Percentiles rank a stretch among this genome's conserved stretches.
Evolutionary conservation across 1,140 invertebrate species (phyloP).

Genomic region (Eriosoma lanigerum): DNA sequence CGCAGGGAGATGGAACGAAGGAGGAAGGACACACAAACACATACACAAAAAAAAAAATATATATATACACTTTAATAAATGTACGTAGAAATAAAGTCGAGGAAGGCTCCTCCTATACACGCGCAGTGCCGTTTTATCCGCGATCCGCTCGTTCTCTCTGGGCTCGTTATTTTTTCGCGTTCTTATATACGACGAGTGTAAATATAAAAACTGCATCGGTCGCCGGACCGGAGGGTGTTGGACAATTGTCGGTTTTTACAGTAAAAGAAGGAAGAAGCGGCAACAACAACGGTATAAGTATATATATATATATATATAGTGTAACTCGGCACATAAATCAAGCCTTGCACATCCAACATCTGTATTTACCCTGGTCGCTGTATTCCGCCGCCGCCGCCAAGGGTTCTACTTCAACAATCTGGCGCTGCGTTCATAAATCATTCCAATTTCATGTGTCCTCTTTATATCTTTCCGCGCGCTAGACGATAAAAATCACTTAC

Average conservation of each 20-base stretch:
- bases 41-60: too few relatives aligned
- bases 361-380: conserved; percentile 25
- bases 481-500: conserved; percentile 17
- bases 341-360: conserved; percentile 44
- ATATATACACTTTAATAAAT: too few relatives aligned
- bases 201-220: conserved; percentile 38
- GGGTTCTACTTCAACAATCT: conserved; percentile 28
- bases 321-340: conserved; percentile 35
- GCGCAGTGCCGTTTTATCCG: too few relatives aligned
- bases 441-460: conserved; percentile 27
- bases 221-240: neutral
- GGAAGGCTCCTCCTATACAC: too few relatives aligned
- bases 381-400: neutral
- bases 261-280: conserved; percentile 11
- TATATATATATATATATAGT: conserved; percentile 1
- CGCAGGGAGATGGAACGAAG: too few relatives aligned
- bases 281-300: neutral
- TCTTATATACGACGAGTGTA: neutral
- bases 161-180: neutral
- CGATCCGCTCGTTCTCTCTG: too few relatives aligned
- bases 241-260: conserved; percentile 47
- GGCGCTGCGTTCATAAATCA: conserved; percentile 44
- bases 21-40: too few relatives aligned
- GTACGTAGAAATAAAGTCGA: too few relatives aligned
- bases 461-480: neutral